phyloP scores from a whole-genome alignment of 1,140 invertebrate genomes.

The Tachypleus tridentatus region DNA sequence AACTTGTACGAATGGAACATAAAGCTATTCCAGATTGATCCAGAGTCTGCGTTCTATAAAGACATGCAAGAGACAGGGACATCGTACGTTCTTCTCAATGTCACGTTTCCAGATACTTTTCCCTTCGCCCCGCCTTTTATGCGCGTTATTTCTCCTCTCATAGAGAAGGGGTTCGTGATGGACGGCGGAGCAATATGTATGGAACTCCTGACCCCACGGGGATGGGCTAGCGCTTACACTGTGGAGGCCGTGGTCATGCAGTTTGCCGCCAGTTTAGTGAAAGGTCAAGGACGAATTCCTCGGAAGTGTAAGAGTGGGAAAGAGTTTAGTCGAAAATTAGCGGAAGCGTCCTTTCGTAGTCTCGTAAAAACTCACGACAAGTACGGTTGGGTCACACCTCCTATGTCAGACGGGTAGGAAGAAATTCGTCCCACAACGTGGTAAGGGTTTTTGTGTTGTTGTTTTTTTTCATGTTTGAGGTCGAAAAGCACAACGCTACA shows the following conservation, averaged over 20 bases:
- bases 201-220: constrained; percentile 81
- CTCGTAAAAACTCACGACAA: constrained; percentile 78
- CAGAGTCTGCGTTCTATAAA: constrained; percentile 50
- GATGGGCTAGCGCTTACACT: constrained; percentile 91
- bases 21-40: constrained; percentile 65
- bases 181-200: constrained; percentile 91
- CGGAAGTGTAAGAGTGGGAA: constrained; percentile 59
- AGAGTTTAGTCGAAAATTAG: constrained; percentile 61
- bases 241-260: constrained; percentile 79
- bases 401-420: constrained; percentile 59
- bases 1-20: constrained; percentile 91
- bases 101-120: constrained; percentile 78
- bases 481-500: too few relatives aligned
- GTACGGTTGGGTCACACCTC: constrained; percentile 76
- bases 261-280: constrained; percentile 88
- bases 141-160: constrained; percentile 76
- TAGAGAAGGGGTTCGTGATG: constrained; percentile 87
- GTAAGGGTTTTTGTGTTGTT: too few relatives aligned
- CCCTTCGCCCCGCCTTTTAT: constrained; percentile 92
- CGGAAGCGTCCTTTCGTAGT: constrained; percentile 70
- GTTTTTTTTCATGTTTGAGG: too few relatives aligned
- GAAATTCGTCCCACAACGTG: too few relatives aligned
- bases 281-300: constrained; percentile 72
- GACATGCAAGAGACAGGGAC: constrained; percentile 68
- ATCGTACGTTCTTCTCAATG: constrained; percentile 61